These are phyloP conservation scores for Microdon myrmicae DNA, from an alignment of 2,888 invertebrate genomes.

Conservation along the genomic window DNA sequence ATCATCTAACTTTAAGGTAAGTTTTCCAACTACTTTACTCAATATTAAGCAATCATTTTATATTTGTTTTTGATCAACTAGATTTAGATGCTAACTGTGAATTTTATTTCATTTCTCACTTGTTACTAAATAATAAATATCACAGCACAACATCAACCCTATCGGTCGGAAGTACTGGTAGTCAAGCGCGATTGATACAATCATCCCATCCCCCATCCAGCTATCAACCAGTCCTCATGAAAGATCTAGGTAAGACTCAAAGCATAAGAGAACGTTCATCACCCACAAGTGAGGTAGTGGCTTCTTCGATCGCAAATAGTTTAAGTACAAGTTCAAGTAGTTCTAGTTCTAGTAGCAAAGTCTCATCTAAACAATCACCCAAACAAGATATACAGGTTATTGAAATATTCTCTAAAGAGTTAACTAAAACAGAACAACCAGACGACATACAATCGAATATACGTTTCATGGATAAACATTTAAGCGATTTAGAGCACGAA, in stretches of 20 bases:
- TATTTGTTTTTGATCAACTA: not conserved
- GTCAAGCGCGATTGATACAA: conserved; percentile 91
- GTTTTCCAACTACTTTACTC: no score
- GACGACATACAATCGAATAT: conserved; percentile 64
- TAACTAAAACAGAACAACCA: conserved; percentile 61
- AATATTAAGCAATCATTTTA: not conserved
- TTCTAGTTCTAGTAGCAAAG: conserved; percentile 57
- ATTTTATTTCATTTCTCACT: conserved; percentile 23
- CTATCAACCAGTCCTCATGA: conserved; percentile 88
- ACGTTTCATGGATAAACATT: conserved; percentile 66
- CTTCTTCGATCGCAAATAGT: conserved; percentile 54
- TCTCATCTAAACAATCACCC: conserved; percentile 65
- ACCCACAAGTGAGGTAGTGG: conserved; percentile 53
- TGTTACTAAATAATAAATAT: conserved; percentile 5
- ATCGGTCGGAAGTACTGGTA: conserved; percentile 92
- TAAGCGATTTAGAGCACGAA: conserved; percentile 66
- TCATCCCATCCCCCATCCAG: conserved; percentile 93
- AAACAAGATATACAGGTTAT: conserved; percentile 66
- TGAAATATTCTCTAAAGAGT: conserved; percentile 64
- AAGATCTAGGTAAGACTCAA: conserved; percentile 85
- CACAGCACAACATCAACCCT: conserved; percentile 91
- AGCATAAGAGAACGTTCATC: conserved; percentile 57
- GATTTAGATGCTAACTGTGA: conserved; percentile 27
- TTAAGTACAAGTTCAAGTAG: conserved; percentile 63
- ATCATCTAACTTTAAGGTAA: conserved; percentile 88